A percentile compares a stretch with the other conserved stretches of the same genome.
Conservation (phyloP, 2,113 vertebrate genomes). For the Arenaria interpres region DNA sequence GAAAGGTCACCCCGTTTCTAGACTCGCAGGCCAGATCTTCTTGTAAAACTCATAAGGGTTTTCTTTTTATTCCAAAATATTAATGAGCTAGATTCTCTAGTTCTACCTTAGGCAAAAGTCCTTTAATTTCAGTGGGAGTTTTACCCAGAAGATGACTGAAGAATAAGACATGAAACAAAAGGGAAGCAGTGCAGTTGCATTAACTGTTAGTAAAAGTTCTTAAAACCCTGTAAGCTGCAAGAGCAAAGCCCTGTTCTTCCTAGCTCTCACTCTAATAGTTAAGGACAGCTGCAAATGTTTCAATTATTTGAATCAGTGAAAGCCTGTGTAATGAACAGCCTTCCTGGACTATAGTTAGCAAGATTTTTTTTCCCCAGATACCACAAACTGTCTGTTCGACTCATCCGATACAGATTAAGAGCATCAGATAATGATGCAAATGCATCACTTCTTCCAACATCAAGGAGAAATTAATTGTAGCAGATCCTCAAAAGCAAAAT, state of each 20-base stretch:
- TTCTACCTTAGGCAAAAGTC: neutral
- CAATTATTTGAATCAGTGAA: conserved; percentile 44
- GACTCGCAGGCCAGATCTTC: neutral
- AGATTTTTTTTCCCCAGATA: conserved; percentile 2
- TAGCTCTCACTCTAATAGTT: conserved; percentile 16
- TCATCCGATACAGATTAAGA: neutral
- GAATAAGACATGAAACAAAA: neutral
- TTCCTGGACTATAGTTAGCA: neutral
- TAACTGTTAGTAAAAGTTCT: neutral
- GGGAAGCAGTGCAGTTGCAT: neutral
- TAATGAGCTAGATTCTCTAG: neutral
- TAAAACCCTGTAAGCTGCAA: neutral
- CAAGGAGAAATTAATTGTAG: conserved; percentile 11
- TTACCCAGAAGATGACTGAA: neutral
- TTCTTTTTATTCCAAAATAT: conserved; percentile 31
- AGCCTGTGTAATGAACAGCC: conserved; percentile 34
- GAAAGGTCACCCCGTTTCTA: conserved; percentile 29
- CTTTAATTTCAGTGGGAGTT: conserved; percentile 29
- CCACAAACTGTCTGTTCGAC: neutral
- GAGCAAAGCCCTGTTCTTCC: neutral
- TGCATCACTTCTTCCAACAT: neutral
- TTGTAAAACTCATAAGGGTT: neutral
- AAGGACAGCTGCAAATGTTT: conserved; percentile 48
- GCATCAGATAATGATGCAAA: conserved; percentile 42
- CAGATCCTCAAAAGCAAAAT: conserved; percentile 15